Evolutionary conservation across 2,888 invertebrate species (phyloP).

Genomic region (Julus scanicus): DNA sequence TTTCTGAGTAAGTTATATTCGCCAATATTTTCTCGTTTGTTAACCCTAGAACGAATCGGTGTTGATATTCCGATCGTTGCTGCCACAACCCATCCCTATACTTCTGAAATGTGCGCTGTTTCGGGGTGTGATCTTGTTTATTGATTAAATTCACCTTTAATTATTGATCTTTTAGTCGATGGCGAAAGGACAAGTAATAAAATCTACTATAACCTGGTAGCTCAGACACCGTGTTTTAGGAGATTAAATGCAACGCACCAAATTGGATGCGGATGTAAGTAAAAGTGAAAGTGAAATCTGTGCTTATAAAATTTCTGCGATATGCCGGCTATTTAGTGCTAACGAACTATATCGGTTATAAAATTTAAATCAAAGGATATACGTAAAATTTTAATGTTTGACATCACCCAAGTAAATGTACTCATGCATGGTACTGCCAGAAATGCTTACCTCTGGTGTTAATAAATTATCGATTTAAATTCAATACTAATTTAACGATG

Average conservation of each 20-base stretch:
- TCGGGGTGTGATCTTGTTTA: not conserved
- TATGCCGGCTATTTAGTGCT: no score
- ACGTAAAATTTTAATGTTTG: not conserved
- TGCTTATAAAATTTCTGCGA: no score
- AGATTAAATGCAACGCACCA: conserved; percentile 94
- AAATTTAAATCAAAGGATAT: not conserved
- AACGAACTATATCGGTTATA: no score
- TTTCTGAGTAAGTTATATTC: conserved; percentile 36
- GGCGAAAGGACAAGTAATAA: conserved; percentile 65
- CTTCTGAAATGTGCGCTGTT: not conserved
- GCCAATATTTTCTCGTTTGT: not conserved
- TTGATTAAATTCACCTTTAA: conserved; percentile 32
- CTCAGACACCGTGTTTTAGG: conserved; percentile 84
- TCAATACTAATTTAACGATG: no score
- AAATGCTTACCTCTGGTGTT: no score
- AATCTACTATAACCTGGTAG: conserved; percentile 81
- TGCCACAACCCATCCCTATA: not conserved
- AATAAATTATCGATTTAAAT: no score
- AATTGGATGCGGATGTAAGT: conserved; percentile 93
- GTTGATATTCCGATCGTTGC: not conserved
- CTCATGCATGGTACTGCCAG: no score
- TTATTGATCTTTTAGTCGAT: conserved; percentile 49
- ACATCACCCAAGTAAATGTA: no score
- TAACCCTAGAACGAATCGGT: not conserved
- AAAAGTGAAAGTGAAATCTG: conserved; percentile 70